phyloP scores from a whole-genome alignment of 2,888 invertebrate species.

The Cistogaster globosa region DNA sequence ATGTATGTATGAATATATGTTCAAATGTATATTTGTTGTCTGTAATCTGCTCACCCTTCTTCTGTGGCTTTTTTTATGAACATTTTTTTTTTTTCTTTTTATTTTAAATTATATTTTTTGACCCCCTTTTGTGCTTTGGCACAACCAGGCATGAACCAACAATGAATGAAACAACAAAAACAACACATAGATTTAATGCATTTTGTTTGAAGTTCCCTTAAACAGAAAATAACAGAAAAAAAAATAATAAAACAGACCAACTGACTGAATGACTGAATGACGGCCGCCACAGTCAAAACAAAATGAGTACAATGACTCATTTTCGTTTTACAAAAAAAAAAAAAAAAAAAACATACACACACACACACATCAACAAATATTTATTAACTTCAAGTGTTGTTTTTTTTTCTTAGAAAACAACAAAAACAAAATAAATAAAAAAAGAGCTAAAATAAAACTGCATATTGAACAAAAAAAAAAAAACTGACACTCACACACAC shows the following conservation, averaged over 20 bases:
- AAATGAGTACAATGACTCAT: slow-evolving; percentile 70
- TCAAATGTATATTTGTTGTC: background rate
- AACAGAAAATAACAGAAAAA: slow-evolving; percentile 17
- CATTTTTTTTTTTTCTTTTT: background rate
- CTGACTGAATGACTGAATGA: slow-evolving; percentile 47
- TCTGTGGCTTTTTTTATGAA: background rate
- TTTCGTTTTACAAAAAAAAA: background rate
- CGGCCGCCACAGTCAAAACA: slow-evolving; percentile 52
- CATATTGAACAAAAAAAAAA: slow-evolving; percentile 16
- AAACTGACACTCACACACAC: background rate
- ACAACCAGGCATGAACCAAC: slow-evolving; percentile 35
- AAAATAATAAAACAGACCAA: slow-evolving; percentile 35
- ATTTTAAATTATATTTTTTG: slow-evolving; percentile 30
- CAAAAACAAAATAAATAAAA: slow-evolving; percentile 29
- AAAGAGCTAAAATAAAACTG: slow-evolving; percentile 34
- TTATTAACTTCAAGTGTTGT: slow-evolving; percentile 27
- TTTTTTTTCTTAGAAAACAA: slow-evolving; percentile 22
- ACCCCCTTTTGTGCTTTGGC: slow-evolving; percentile 59
- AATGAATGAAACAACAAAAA: slow-evolving; percentile 45
- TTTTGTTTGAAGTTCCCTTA: slow-evolving; percentile 46
- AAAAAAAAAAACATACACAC: background rate
- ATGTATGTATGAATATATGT: too few relatives aligned
- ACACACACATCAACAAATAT: slow-evolving; percentile 12
- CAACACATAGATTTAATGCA: slow-evolving; percentile 48
- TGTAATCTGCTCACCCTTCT: slow-evolving; percentile 3